phyloP scores from a whole-genome alignment of 1,140 invertebrate species.

The Halesus radiatus region DNA sequence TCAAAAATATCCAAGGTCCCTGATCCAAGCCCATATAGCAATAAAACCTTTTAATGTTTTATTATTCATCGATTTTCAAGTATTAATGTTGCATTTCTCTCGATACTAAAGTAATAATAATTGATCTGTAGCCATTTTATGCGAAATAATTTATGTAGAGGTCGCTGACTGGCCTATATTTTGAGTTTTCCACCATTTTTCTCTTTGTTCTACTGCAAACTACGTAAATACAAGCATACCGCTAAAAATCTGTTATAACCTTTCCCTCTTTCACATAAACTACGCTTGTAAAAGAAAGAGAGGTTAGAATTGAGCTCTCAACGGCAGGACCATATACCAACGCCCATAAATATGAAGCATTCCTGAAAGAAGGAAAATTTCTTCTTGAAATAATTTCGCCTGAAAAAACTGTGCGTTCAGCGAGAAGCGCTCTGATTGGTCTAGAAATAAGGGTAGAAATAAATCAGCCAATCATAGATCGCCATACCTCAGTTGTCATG shows the following conservation, averaged over 20 bases:
- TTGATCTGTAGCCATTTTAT: no score
- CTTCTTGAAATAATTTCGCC: conserved; percentile 6
- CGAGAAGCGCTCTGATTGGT: conserved; percentile 13
- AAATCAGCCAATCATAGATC: conserved; percentile 11
- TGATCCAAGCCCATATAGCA: no score
- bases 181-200: conserved; percentile 20
- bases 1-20: no score
- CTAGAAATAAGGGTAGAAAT: conserved; percentile 19
- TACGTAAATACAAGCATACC: not conserved
- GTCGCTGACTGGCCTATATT: not conserved
- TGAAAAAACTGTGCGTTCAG: not conserved
- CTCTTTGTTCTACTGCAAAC: not conserved
- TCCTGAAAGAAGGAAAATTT: conserved; percentile 12
- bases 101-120: no score
- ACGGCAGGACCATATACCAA: not conserved
- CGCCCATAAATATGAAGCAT: conserved; percentile 27
- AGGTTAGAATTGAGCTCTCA: no score
- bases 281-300: no score
- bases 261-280: no score
- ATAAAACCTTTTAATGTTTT: no score
- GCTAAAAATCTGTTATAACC: no score
- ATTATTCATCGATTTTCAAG: no score
- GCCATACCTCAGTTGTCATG: no score
- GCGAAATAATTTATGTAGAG: not conserved
- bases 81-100: no score